Evolutionary conservation across 2,888 invertebrate species (phyloP), one percentile per base, ranked within the genome.

Genomic region (Seira musarum): DNA sequence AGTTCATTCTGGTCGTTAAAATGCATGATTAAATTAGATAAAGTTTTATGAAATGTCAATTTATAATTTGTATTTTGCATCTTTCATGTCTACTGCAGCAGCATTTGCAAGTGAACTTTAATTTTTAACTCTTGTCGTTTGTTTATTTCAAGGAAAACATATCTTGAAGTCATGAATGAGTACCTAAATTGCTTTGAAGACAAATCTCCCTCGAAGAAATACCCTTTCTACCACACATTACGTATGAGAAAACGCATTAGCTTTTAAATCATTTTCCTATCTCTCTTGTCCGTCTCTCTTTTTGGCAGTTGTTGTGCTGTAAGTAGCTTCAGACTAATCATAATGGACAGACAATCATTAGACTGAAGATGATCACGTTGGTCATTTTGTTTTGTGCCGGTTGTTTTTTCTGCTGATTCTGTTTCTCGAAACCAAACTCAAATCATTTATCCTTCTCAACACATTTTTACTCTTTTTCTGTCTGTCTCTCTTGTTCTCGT

Each of bases 361-460:
- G 65, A 64, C 22, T 25, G 67, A 79, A 67, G 72, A 73, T 73
- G 73, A 79, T 79, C 79, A 79, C 79, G 74, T 70, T 75, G 75
- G 70, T 75, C 68, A 80, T 80, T 80, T 80, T 66, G 57, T n/a
- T n/a, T n/a, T 73, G 69, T 70, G 70, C 75, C 74, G 73, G 75
- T 80, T 22, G 25, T 73, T 35, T 67, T 40, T 6, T 64, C 49
- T 1, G 15, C 69, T 67, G 57, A 53, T 35, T 77, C 25, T 66
- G 61, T 66, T 10, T 49, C 71, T 35, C 63, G 25, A 67, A 22
- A 21, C 24, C 40, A 40, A 40, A 40, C 40, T 40, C 40, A 13
- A 40, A 40, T 40, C 40, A 40, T 40, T 40, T 40, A 40, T 40
- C n/a, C n/a, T n/a, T 40, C 13, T 40, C 6, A 40, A 40, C 40